Conservation (phyloP, 2,888 invertebrate genomes). For the Noctuana brunneofusca region DNA sequence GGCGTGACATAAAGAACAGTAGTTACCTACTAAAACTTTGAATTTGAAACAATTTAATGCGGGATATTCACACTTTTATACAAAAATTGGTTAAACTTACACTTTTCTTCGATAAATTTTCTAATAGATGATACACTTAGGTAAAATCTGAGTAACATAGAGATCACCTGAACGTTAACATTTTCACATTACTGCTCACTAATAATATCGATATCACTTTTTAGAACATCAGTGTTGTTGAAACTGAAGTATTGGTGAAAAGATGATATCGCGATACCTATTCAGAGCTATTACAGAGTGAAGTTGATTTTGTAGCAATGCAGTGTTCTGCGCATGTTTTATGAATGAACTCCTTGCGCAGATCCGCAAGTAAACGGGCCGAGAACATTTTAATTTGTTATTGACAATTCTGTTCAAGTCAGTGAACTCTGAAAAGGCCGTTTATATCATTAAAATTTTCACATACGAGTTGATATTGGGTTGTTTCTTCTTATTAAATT, state of each 20-base stretch:
- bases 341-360: constrained; percentile 68
- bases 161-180: constrained; percentile 53
- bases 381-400: constrained; percentile 65
- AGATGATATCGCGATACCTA: constrained; percentile 58
- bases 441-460: constrained; percentile 14
- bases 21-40: background rate
- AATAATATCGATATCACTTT: constrained; percentile 42
- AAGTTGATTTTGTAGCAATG: constrained; percentile 79
- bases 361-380: constrained; percentile 51
- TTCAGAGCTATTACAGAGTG: constrained; percentile 57
- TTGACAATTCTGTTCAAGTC: constrained; percentile 68
- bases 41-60: background rate
- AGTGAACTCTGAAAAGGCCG: constrained; percentile 56
- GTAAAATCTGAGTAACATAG: constrained; percentile 34
- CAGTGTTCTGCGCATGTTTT: constrained; percentile 78
- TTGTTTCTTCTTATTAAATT: constrained; percentile 2
- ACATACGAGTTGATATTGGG: background rate
- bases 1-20: too few relatives aligned
- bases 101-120: constrained; percentile 47
- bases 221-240: constrained; percentile 35
- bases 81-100: constrained; percentile 44
- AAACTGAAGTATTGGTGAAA: constrained; percentile 49
- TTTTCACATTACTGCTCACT: constrained; percentile 49
- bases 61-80: background rate
- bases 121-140: constrained; percentile 45